Evolutionary conservation across 2,888 invertebrate genomes (phyloP).

Genomic region (Sturmia bella): DNA sequence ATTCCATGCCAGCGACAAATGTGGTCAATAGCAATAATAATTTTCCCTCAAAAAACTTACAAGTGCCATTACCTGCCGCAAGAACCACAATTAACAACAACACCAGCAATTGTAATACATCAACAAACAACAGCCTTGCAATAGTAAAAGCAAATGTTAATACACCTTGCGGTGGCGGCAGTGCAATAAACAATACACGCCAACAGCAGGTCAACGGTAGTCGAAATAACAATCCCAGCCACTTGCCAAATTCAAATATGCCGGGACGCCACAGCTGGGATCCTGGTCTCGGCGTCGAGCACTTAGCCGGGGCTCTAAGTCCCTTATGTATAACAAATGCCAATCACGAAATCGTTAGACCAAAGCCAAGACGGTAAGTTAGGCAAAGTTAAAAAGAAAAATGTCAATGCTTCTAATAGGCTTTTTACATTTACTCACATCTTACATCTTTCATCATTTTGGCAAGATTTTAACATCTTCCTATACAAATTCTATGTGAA

Average conservation of each 20-base stretch:
- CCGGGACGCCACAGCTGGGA: conserved; percentile 82
- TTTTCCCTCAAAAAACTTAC: conserved; percentile 57
- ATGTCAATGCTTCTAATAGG: background rate
- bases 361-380: conserved; percentile 91
- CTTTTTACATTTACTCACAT: no score
- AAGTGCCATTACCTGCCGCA: conserved; percentile 71
- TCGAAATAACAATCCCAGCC: conserved; percentile 49
- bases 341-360: conserved; percentile 92
- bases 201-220: conserved; percentile 46
- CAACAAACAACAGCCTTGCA: conserved; percentile 46
- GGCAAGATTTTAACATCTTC: no score
- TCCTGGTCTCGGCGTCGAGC: conserved; percentile 83
- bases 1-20: conserved; percentile 66
- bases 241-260: conserved; percentile 72
- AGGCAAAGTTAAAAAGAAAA: background rate
- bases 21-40: conserved; percentile 58
- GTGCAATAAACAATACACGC: conserved; percentile 44
- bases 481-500: no score
- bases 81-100: conserved; percentile 68
- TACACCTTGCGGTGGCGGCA: conserved; percentile 36
- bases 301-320: conserved; percentile 85
- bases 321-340: conserved; percentile 87
- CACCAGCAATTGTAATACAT: conserved; percentile 31
- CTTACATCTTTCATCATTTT: no score
- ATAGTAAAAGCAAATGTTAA: conserved; percentile 55